Base-by-base conservation (phyloP, 2,113 vertebrate species). In the Solea solea region DNA sequence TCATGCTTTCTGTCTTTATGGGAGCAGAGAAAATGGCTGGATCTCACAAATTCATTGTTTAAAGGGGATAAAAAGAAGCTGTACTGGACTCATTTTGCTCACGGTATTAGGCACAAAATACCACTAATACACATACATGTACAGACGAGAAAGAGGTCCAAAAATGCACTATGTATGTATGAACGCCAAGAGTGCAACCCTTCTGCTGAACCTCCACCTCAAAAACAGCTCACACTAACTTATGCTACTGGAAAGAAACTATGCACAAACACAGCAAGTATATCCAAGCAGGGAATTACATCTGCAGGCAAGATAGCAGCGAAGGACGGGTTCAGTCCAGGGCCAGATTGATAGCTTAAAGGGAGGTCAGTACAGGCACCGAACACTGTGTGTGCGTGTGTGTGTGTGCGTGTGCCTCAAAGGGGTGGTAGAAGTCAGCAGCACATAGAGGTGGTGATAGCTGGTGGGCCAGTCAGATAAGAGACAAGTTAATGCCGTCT, bases 401-500 rank as follows among this genome's bases (percentile, higher is more conserved):
- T 71, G 61, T 64, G 58, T 61, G 65, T 63, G 44, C 16, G 53
- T 68, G 46, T 60, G 54, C 16, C 62, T 64, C 41, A 44, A 54
- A n/a, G 63, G n/a, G 71, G 51, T 53, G 67, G 53, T 44, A 44
- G 40, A 13, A 42, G 40, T 59, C 57, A 80, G 74, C 66, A 82
- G 69, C 72, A 58, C 80, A 86, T 72, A 68, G 14, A 72, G 82
- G 86, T 39, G 52, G 74, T 46, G 83, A 86, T 68, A 83, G 79
- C 51, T 51, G 59, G 82, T 78, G 74, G 69, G 68, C 66, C 56
- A 27, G 9, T 51, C 64, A 88, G 92, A 92, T 91, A 92, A 92
- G 88, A 85, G 78, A 78, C 75, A 62, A 88, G 86, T 81, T 87
- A 89, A 90, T 74, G 84, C 83, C 0, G 86, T 91, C 89, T 91